Evolutionary conservation across 2,113 vertebrate species (phyloP), one percentile per base, ranked within the genome.

Genomic region (Miniopterus natalensis): DNA sequence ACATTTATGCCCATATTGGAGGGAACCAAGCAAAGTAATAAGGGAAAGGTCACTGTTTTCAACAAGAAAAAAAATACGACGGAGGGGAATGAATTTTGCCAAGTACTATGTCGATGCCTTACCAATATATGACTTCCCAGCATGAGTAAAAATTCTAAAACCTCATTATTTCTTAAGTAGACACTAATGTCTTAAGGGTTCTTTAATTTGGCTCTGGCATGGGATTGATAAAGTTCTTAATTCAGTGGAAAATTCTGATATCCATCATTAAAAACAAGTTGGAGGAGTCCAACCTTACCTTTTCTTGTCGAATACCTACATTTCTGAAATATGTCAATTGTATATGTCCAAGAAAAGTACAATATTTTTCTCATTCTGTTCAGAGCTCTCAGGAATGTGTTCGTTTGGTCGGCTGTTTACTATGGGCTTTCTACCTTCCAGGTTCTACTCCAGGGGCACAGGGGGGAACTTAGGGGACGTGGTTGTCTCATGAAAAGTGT

Each of bases 1-100:
- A 79, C 57, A 74, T 88, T 85, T 95, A 71, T 88, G 84, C 85
- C 73, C 65, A 86, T 90, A 83, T 78, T 78, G 68, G 59, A 84
- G 31, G 21, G 27, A 45, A 27, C 45, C 73, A 89, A 85, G 49
- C 45, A 97, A 81, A 96, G 18, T 79, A 83, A 92, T 84, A 78
- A 90, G 68, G 25, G 80, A 59, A 93, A 80, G 29, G 36, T 45
- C 75, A 75, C 8, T 71, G 47, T 83, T 97, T 84, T 40, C 10
- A 57, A 80, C 47, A 78, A 45, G 13, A 36, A 55, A 70, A 88
- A 91, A 51, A 70, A 86, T 25, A 29, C 9, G 79, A 61, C 8
- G 14, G 25, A 92, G 10, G 31, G 40, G 51, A 79, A 73, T 53
- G 51, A 74, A 77, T 80, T 95, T 91, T 89, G 6, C 47, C 84